Conservation (phyloP, 2,113 vertebrate species). For the Pantherophis guttatus region DNA sequence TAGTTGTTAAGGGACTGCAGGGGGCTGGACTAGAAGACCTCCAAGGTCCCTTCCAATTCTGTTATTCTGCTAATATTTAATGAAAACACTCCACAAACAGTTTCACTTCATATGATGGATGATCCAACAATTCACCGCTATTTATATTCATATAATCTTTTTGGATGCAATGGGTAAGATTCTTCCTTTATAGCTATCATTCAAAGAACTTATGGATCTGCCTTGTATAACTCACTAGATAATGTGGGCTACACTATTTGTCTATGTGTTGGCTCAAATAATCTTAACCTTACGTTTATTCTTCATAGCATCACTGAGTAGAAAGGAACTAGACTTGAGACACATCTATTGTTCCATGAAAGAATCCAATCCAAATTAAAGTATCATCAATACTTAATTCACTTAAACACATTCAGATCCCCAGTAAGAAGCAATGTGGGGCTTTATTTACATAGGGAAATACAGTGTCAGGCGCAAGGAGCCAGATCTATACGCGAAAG, state of each 20-base stretch:
- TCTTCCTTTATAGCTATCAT: neutral
- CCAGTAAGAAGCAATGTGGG: neutral
- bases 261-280: neutral
- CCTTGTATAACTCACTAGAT: neutral
- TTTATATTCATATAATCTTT: neutral
- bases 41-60: neutral
- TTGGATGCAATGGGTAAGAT: neutral
- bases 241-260: neutral
- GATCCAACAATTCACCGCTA: neutral
- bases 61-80: neutral
- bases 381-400: neutral
- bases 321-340: neutral
- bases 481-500: neutral
- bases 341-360: neutral
- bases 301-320: neutral
- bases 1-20: neutral
- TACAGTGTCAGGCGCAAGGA: neutral
- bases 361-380: neutral
- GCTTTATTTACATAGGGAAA: neutral
- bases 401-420: neutral
- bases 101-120: neutral
- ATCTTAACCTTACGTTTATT: neutral
- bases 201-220: neutral
- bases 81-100: neutral
- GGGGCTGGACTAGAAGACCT: neutral